Evolutionary conservation across 2,888 invertebrate species (phyloP).

Genomic region (Reticulitermes lucifugus): DNA sequence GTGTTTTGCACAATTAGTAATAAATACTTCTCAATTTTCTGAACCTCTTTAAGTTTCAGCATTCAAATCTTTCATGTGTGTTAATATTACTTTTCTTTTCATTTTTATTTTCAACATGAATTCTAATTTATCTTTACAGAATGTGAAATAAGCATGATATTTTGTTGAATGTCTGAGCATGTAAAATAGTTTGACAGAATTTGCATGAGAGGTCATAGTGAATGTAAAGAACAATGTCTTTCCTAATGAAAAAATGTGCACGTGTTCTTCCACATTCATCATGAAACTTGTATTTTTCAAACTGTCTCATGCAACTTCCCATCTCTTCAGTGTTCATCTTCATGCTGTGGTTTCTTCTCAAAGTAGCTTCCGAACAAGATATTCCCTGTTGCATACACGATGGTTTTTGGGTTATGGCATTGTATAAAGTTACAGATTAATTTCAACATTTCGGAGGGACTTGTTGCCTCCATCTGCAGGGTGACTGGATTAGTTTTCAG

Average conservation of each 20-base stretch:
- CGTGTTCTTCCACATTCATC: conserved; percentile 12
- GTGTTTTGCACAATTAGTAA: background rate
- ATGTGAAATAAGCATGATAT: conserved; percentile 20
- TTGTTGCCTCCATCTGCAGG: too few species aligned
- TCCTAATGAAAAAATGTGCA: background rate
- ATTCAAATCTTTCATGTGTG: background rate
- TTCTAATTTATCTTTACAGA: background rate
- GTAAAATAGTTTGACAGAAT: background rate
- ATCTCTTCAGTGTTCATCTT: background rate
- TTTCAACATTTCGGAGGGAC: too few species aligned
- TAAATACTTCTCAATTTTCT: background rate
- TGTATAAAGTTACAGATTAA: too few species aligned
- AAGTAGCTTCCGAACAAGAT: background rate
- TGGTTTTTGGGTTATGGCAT: too few species aligned
- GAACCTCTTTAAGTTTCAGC: background rate
- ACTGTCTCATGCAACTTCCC: conserved; percentile 23
- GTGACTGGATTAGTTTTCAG: too few species aligned
- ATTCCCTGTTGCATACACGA: background rate
- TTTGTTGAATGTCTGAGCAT: conserved; percentile 5
- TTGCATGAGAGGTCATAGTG: conserved; percentile 32
- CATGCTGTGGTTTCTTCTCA: background rate
- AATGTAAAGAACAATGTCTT: conserved; percentile 10
- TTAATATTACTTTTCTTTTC: conserved; percentile 21
- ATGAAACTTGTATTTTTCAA: background rate
- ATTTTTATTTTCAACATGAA: background rate